Base-by-base conservation (phyloP, 1,140 invertebrate species). In the Adoxophyes honmai region DNA sequence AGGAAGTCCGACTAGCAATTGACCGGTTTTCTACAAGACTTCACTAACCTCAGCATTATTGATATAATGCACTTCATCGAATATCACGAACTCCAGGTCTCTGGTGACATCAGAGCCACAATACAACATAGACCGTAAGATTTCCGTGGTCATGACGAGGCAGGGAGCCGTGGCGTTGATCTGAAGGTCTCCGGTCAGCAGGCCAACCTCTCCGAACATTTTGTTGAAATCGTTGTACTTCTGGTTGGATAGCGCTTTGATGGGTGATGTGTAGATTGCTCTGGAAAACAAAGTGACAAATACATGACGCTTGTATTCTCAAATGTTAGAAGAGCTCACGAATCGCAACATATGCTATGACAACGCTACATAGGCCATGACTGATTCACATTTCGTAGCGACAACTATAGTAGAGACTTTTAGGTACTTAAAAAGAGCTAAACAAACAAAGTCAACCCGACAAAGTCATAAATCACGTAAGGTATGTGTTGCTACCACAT, bases 131-230 rank as follows among this genome's bases (percentile, higher is more conserved):
- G 97, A 98, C 60, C 97, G 92, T 10, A 99, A 88, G 75, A 99
- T 99, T 92, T 99, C 99, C 0, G 99, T 99, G 0, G 99, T 99
- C 98, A 99, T 99, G 37, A 99, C 98, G 0, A 99, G 92, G 87
- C 98, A 99, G 1, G 95, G 93, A 0, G 98, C 98, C 10, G 94
- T 96, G 42, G 94, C 93, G 78, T 99, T 97, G 21, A 99, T 95
- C 89, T 99, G 98, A 52, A 99, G 93, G 90, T 99, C 98, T 0
- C 98, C 98, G 0, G 98, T 99, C 7, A 99, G 93, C 0, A 99
- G 89, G 4, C 98, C 98, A 21, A 99, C 98, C 75, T 97, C 96
- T 55, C 96, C 94, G 81, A 98, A 99, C 42, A 92, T 94, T 44
- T 94, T 93, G 80, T 96, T 98, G 81, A 99, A 99, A 76, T 99